phyloP scores from a whole-genome alignment of 1,140 invertebrate genomes.

The Procambarus virginalis region DNA sequence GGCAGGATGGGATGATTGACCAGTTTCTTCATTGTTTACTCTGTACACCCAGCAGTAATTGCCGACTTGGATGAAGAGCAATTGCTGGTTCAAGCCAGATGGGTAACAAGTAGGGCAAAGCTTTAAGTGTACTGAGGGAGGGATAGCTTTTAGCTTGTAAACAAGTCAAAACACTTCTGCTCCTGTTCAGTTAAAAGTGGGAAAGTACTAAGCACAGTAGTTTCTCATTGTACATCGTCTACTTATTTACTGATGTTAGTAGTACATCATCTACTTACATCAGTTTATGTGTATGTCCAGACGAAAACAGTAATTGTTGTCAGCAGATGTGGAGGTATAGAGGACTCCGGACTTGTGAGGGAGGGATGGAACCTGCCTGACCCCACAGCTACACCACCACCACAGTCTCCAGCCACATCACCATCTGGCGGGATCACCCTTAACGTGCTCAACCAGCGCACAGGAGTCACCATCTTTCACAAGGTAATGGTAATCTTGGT shows the following conservation, averaged over 20 bases:
- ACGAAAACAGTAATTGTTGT: background rate
- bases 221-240: background rate
- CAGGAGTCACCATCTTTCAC: slow-evolving; percentile 5
- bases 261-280: background rate
- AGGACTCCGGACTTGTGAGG: background rate
- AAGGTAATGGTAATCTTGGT: slow-evolving; percentile 22
- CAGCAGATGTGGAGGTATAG: background rate
- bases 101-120: too few relatives aligned
- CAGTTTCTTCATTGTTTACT: too few relatives aligned
- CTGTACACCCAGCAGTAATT: too few relatives aligned
- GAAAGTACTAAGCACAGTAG: background rate
- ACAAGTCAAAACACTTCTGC: too few relatives aligned
- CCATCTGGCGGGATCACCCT: slow-evolving; percentile 32
- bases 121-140: too few relatives aligned
- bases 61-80: too few relatives aligned
- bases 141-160: too few relatives aligned
- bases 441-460: slow-evolving; percentile 24
- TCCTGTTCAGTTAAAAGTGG: too few relatives aligned
- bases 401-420: background rate
- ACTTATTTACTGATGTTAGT: background rate
- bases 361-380: background rate
- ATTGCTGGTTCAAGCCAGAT: too few relatives aligned
- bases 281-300: background rate
- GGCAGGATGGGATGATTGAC: too few relatives aligned
- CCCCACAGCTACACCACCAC: background rate